phyloP scores from a whole-genome alignment of 2,113 vertebrate genomes.

The Sapajus apella region DNA sequence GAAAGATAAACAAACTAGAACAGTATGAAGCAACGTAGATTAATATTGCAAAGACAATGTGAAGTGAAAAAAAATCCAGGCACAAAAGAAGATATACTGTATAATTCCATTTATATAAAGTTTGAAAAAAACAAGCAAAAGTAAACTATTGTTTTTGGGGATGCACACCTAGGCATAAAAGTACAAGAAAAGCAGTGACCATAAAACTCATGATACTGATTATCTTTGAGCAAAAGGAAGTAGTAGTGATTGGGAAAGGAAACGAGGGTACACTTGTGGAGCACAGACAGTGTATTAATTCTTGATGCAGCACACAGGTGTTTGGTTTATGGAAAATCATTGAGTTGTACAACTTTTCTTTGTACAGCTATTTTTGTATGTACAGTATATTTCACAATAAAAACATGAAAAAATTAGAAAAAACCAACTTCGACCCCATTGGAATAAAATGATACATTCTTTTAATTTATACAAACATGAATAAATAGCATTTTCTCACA shows the following conservation, averaged over 20 bases:
- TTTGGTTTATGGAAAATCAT: slow-evolving; percentile 13
- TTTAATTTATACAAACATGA: not conserved
- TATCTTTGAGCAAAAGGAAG: not conserved
- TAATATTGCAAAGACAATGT: not conserved
- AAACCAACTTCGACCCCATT: not conserved
- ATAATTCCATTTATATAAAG: not conserved
- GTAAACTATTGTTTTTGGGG: not conserved
- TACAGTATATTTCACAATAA: not conserved
- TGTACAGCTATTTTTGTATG: not conserved
- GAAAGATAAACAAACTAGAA: not conserved
- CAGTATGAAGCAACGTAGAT: not conserved
- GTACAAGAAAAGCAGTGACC: not conserved
- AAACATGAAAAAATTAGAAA: not conserved
- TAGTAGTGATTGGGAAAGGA: not conserved
- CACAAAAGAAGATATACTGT: not conserved
- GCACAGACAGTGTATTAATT: not conserved
- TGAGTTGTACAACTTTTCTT: not conserved
- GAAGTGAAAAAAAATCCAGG: not conserved
- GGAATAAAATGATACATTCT: not conserved
- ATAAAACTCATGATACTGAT: not conserved
- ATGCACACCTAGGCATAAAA: not conserved
- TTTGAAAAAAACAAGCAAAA: not conserved
- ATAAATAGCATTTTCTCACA: not conserved
- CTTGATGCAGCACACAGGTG: not conserved
- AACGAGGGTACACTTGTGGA: not conserved